Evolutionary conservation across 2,797 vertebrate species (phyloP).

Genomic region (Enteromius viviparus): DNA sequence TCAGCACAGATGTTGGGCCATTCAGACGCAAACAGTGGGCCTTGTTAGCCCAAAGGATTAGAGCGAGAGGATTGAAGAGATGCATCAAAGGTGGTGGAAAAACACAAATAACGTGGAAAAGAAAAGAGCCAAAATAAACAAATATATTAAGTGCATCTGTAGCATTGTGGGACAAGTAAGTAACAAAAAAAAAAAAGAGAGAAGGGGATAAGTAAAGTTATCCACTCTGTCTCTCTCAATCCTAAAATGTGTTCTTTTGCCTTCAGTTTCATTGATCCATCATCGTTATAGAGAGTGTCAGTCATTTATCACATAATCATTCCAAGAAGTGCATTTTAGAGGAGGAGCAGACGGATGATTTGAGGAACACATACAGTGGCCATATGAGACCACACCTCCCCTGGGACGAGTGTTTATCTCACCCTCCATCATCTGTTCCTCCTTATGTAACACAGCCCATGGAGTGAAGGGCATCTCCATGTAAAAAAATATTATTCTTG

Average conservation of each 20-base stretch:
- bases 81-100: conserved; percentile 74
- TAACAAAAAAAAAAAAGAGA: conserved; percentile 45
- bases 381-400: conserved; percentile 72
- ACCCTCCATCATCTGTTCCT: conserved; percentile 70
- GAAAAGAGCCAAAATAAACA: conserved; percentile 71
- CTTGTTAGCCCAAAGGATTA: conserved; percentile 81
- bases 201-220: conserved; percentile 25
- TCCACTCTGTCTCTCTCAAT: conserved; percentile 3
- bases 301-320: conserved; percentile 52
- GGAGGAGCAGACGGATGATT: conserved; percentile 47
- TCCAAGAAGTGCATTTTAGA: conserved; percentile 58
- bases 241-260: conserved; percentile 12
- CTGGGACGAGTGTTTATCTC: conserved; percentile 69
- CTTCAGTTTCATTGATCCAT: conserved; percentile 55
- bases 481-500: neutral
- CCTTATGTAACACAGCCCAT: conserved; percentile 58
- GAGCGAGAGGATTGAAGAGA: conserved; percentile 66
- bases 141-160: conserved; percentile 70
- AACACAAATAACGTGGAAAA: conserved; percentile 63
- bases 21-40: conserved; percentile 70
- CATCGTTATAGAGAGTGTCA: conserved; percentile 53
- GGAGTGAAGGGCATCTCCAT: conserved; percentile 16
- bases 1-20: conserved; percentile 79
- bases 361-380: conserved; percentile 55
- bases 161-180: conserved; percentile 65